Evolutionary conservation across 2,888 invertebrate species (phyloP), one percentile per base, ranked within the genome.

Genomic region (Ernsta delagoae): DNA sequence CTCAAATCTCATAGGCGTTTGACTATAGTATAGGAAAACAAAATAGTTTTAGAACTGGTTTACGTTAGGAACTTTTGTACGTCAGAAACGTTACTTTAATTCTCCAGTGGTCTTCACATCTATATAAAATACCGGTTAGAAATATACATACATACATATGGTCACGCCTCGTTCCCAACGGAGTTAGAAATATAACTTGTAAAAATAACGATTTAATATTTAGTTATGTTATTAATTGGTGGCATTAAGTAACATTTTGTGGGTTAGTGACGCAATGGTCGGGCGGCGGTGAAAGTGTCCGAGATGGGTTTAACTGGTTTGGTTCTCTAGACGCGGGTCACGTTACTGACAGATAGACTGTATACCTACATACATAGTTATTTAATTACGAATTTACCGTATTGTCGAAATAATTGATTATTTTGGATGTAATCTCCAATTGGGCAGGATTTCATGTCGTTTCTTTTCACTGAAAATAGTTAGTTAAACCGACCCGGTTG

Each of bases 281-380:
- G 72, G 69, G 67, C 66, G 70, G 67, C 66, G 81, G 83, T 79
- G 83, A 84, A 84, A 84, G 84, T 84, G 79, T 75, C 77, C 73
- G 77, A 70, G 74, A 75, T 73, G 53, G 75, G 71, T 70, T 72
- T 68, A 76, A 81, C 79, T 76, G 77, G 80, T 80, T 76, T 73
- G 65, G 59, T 59, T 65, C 64, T 66, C 69, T 66, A 70, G 70
- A 67, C 70, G 70, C 61, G 70, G 61, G 61, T 71, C 70, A 72
- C 65, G 71, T 59, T 53, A 68, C 39, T 68, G 61, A 67, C 67
- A 64, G 57, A 64, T 56, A 43, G 16, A 59, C 66, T 54, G 61
- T 24, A 16, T 56, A 53, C 48, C 45, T 16, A 16, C 16, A 16
- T 39, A 12, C 11, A n/a, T 39, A 36, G 64, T 16, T 8, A 62